Base-by-base conservation (phyloP, 2,113 vertebrate species). In the Apeltes quadracus region DNA sequence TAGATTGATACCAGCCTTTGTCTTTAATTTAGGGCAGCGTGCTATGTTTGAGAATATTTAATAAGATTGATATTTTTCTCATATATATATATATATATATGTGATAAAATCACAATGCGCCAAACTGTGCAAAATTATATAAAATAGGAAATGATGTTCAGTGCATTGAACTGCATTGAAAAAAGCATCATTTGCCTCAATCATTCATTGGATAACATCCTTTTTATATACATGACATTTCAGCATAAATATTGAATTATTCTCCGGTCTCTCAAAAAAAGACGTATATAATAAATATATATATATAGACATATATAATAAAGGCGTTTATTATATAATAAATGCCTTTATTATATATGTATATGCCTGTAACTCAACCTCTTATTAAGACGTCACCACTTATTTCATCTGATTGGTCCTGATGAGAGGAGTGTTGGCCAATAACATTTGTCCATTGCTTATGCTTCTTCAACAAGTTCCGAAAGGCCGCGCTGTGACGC, bases 61-160 rank as follows among this genome's bases (percentile, higher is more conserved):
- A 50, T 61, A 58, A 68, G 20, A 29, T 53, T 5, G 65, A 25
- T 78, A 84, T 84, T 69, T 85, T 83, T 80, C 56, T 71, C 46
- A 61, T 38, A 38, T 72, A 73, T 67, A 62, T 63, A 32, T 55
- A 36, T 73, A 59, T 67, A 22, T 51, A 39, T 76, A 14, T 70
- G 25, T 56, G 61, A 59, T 54, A 9, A 70, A 58, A 67, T 72
- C 68, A 65, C 66, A 56, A 46, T 36, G 13, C 16, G 27, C 11
- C 11, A 68, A 59, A 66, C 3, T 59, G 44, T 1, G 25, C 23
- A 32, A 38, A 62, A 22, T 27, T 29, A 58, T 54, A 22, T 15
- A 36, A 57, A 77, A 39, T 50, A 62, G 27, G 12, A 20, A 27
- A 54, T 25, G 5, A 36, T 27, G 43, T 25, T 57, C 39, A 25